phyloP scores from a whole-genome alignment of 1,140 invertebrate species.

The Eriocheir sinensis region DNA sequence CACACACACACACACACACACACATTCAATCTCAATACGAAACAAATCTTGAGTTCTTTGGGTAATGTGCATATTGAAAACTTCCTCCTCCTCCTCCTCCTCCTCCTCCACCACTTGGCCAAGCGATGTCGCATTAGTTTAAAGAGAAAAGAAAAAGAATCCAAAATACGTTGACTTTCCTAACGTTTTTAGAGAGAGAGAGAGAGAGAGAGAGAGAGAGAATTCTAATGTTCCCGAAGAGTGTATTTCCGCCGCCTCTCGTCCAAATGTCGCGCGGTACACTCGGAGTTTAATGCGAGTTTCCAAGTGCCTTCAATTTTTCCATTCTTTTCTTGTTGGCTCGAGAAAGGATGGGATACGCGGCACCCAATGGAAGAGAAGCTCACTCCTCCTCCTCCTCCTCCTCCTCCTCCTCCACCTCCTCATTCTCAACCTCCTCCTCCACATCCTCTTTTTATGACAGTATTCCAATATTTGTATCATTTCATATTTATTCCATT shows the following conservation, averaged over 20 bases:
- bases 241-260: background rate
- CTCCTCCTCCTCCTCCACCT: background rate
- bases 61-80: background rate
- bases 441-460: too few relatives aligned
- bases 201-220: conserved; percentile 22
- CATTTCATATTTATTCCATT: too few relatives aligned
- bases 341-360: background rate
- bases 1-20: conserved; percentile 31
- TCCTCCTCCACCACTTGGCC: background rate
- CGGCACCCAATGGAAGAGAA: too few relatives aligned
- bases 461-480: too few relatives aligned
- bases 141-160: background rate
- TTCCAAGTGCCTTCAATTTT: background rate
- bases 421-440: too few relatives aligned
- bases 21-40: background rate
- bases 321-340: background rate
- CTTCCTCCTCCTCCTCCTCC: conserved; percentile 37
- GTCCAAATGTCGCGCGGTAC: background rate
- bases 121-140: background rate
- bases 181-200: background rate
- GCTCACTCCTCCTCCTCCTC: background rate
- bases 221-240: background rate
- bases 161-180: background rate
- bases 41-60: background rate
- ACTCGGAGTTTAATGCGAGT: background rate